A percentile compares a stretch with the other conserved stretches of the same genome.
Conservation (phyloP, 2,888 invertebrate genomes). For the Orthosia cruda region DNA sequence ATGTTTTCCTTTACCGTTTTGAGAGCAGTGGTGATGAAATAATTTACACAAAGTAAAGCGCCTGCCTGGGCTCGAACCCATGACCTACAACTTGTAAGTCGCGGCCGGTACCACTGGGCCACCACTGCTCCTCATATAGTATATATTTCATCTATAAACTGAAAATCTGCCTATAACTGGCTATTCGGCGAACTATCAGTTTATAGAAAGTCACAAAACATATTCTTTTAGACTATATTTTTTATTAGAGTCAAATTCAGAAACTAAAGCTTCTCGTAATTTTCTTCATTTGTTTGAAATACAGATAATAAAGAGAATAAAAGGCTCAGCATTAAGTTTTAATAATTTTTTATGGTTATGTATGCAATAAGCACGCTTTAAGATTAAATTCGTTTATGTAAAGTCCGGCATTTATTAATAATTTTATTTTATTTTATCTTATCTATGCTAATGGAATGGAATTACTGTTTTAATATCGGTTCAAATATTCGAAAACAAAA, state of each 20-base stretch:
- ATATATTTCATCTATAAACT: neutral
- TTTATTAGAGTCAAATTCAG: constrained; percentile 7
- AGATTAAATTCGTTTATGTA: constrained; percentile 45
- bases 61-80: too few relatives aligned
- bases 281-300: constrained; percentile 22
- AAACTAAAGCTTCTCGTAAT: neutral
- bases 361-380: constrained; percentile 40
- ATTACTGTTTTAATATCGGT: constrained; percentile 21
- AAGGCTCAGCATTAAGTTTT: constrained; percentile 13
- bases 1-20: too few relatives aligned
- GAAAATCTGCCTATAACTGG: neutral
- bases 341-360: constrained; percentile 38
- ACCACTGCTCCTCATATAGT: too few relatives aligned
- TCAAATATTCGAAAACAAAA: neutral
- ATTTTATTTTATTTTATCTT: constrained; percentile 43
- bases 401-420: constrained; percentile 36
- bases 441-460: constrained; percentile 20
- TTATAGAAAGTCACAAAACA: neutral
- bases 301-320: neutral
- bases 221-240: neutral
- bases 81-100: too few relatives aligned
- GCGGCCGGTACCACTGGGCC: too few relatives aligned
- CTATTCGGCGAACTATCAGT: neutral
- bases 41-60: too few relatives aligned
- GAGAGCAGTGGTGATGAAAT: too few relatives aligned